Percentiles rank a stretch among this genome's conserved stretches.
These are phyloP conservation scores for Pegoplata infirma DNA, from an alignment of 2,888 invertebrate species.

Conservation along the genomic window DNA sequence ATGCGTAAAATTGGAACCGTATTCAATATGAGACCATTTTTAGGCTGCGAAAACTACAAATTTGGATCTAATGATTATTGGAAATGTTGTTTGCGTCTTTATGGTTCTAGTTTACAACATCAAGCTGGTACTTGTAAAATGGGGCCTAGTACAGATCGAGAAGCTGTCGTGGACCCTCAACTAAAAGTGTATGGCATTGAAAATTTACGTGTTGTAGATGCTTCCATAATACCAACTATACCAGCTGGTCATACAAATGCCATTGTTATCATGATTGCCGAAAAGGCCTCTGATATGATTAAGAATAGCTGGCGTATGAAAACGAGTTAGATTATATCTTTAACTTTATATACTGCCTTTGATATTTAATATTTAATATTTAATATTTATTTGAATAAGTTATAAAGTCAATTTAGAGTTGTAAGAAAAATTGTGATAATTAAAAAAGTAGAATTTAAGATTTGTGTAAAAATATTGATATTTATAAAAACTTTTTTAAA, in stretches of 20 bases:
- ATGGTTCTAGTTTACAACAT: constrained; percentile 86
- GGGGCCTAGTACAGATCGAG: constrained; percentile 81
- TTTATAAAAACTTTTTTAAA: neutral
- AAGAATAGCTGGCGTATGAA: constrained; percentile 78
- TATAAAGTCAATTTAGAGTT: no score
- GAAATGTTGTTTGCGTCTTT: constrained; percentile 85
- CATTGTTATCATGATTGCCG: constrained; percentile 81
- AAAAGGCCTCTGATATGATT: constrained; percentile 81
- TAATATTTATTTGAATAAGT: neutral
- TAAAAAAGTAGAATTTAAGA: neutral
- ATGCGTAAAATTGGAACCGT: constrained; percentile 80
- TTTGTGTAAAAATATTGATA: neutral
- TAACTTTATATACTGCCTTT: no score
- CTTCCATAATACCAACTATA: constrained; percentile 81
- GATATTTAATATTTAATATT: neutral
- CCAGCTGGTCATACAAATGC: constrained; percentile 81
- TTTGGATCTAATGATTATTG: constrained; percentile 86
- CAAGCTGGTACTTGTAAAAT: constrained; percentile 85
- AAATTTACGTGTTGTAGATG: constrained; percentile 80
- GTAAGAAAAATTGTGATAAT: neutral
- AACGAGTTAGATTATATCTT: neutral
- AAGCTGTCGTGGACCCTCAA: constrained; percentile 82
- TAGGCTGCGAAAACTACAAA: constrained; percentile 82
- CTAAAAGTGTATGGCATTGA: constrained; percentile 80
- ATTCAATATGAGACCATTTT: constrained; percentile 81